Evolutionary conservation across 2,888 invertebrate species (phyloP).

Genomic region (Oscheius sp.): DNA sequence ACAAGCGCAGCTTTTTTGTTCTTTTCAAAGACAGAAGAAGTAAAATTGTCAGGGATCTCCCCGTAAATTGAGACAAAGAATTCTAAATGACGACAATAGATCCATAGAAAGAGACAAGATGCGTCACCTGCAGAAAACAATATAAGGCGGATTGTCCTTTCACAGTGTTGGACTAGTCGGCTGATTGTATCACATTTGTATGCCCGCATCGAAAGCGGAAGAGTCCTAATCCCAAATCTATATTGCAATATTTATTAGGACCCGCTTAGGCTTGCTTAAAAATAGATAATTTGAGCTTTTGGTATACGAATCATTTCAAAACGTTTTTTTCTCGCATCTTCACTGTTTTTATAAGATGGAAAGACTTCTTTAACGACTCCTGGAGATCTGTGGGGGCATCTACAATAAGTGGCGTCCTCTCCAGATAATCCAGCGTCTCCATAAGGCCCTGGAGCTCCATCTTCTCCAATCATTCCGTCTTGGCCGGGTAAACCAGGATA

Average conservation of each 20-base stretch:
- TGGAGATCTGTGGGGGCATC: background rate
- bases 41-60: no score
- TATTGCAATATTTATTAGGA: background rate
- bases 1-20: no score
- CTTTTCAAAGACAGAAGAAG: no score
- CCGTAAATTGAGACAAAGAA: no score
- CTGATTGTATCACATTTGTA: no score
- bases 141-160: no score
- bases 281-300: background rate
- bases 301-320: background rate
- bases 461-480: conserved; percentile 2
- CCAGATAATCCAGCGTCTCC: conserved; percentile 13
- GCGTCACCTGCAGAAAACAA: no score
- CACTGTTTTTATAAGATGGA: background rate
- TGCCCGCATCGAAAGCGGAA: no score
- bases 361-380: background rate
- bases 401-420: conserved; percentile 11
- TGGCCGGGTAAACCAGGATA: conserved; percentile 1
- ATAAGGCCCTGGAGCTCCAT: conserved; percentile 13
- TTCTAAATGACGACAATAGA: no score
- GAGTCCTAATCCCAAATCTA: no score
- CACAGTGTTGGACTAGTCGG: no score
- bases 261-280: background rate
- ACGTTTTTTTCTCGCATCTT: background rate
- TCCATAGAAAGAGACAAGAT: no score